phyloP scores from a whole-genome alignment of 2,888 invertebrate species.

The Oligia latruncula region DNA sequence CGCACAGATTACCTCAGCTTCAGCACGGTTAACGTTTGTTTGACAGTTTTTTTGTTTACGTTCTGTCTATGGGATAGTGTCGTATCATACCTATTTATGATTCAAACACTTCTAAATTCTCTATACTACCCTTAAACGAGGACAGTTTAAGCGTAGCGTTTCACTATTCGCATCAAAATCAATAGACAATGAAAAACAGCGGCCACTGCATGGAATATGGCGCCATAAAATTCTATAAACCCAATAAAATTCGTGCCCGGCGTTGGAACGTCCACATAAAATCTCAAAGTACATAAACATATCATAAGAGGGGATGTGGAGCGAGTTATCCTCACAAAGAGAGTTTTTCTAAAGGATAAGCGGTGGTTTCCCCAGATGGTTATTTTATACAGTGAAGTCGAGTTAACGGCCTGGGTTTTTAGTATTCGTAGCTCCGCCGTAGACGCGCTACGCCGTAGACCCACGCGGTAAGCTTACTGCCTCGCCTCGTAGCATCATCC shows the following conservation, averaged over 20 bases:
- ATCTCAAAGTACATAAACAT: slow-evolving; percentile 90
- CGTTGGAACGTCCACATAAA: slow-evolving; percentile 90
- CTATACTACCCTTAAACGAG: slow-evolving; percentile 63
- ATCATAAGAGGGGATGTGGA: slow-evolving; percentile 89
- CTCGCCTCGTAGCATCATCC: slow-evolving; percentile 49
- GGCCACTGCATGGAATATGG: slow-evolving; percentile 86
- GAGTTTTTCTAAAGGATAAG: slow-evolving; percentile 87
- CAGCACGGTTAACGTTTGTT: slow-evolving; percentile 39
- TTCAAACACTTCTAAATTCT: slow-evolving; percentile 49
- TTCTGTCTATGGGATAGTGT: slow-evolving; percentile 1
- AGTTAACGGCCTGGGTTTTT: slow-evolving; percentile 83
- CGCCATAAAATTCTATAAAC: slow-evolving; percentile 90
- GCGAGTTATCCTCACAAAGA: slow-evolving; percentile 88
- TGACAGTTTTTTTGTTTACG: slow-evolving; percentile 51
- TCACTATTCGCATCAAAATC: slow-evolving; percentile 80
- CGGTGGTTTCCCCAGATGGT: slow-evolving; percentile 87
- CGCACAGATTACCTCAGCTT: slow-evolving; percentile 66
- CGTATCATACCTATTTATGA: slow-evolving; percentile 36
- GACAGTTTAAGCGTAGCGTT: slow-evolving; percentile 74
- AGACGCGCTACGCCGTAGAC: slow-evolving; percentile 66
- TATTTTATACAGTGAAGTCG: slow-evolving; percentile 88
- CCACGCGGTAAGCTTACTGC: slow-evolving; percentile 54
- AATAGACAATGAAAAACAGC: slow-evolving; percentile 89
- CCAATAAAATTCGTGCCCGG: slow-evolving; percentile 89
- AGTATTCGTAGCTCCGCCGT: slow-evolving; percentile 66